A percentile compares a stretch with the other conserved stretches of the same genome.
These are phyloP conservation scores for Gallinago nigripennis DNA, from an alignment of 2,797 vertebrate genomes.

Conservation along the genomic window DNA sequence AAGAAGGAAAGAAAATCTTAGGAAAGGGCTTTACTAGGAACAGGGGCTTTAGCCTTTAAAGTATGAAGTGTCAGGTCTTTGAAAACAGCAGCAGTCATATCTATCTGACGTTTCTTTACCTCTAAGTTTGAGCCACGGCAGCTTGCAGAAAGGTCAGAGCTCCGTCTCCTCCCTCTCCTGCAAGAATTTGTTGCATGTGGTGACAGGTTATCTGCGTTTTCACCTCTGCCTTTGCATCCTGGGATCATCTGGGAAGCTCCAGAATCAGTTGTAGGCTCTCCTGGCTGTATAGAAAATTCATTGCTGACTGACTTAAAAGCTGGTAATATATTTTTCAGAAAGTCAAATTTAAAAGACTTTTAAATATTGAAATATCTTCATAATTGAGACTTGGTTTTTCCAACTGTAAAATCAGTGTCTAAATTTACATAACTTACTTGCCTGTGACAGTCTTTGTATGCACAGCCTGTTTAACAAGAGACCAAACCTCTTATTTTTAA, in stretches of 20 bases:
- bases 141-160: background rate
- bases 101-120: background rate
- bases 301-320: background rate
- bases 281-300: background rate
- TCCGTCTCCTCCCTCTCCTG: background rate
- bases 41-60: background rate
- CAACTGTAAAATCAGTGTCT: background rate
- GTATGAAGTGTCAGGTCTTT: background rate
- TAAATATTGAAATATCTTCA: background rate
- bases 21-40: background rate
- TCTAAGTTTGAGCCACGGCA: background rate
- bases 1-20: background rate
- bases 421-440: background rate
- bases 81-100: background rate
- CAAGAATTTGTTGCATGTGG: background rate
- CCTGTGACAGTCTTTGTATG: background rate
- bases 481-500: background rate
- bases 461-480: background rate
- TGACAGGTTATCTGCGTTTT: fast-evolving
- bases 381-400: background rate
- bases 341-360: background rate
- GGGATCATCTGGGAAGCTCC: background rate
- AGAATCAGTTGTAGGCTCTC: background rate
- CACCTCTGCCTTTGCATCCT: background rate
- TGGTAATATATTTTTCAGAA: background rate